Base-by-base conservation (phyloP, 2,113 vertebrate species). In the Catharus bicknelli region DNA sequence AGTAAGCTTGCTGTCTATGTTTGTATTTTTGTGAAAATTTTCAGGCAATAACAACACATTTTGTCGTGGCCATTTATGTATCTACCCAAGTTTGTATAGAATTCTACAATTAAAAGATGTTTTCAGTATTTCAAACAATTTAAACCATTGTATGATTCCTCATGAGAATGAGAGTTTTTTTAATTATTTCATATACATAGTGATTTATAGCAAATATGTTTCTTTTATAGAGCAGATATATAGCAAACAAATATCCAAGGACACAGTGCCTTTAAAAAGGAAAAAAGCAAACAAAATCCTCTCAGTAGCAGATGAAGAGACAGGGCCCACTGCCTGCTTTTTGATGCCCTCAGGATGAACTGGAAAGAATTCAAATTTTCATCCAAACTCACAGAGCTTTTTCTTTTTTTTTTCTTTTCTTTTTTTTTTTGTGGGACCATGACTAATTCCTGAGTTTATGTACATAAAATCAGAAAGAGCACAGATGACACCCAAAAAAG, bases 51-150 rank as follows among this genome's bases (percentile, higher is more conserved):
- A 97, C 95, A 96, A 95, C 92, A 78, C 90, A 96, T 97, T 98
- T 94, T 92, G 97, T 98, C 72, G 96, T 72, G 93, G 92, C 93
- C 97, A 95, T 83, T 96, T 98, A 98, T 98, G 97, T 98, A 97
- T 97, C 96, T 97, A 96, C 95, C 92, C 96, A 97, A 95, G 88
- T 98, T 98, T 98, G 89, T 98, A 96, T 91, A 97, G 92, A 97
- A 95, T 97, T 97, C 98, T 95, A 95, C 77, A 94, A 98, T 97
- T 97, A 97, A 97, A 98, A 98, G 94, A 96, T 97, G 96, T 97
- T 98, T 97, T 97, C 96, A 91, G 16, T 96, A 97, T 96, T 97
- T 97, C 91, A 97, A 92, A 96, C 53, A 34, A 75, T 92, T 76
- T 64, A 69, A 93, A 42, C 13, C 34, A 30, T 72, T 74, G 16